These are phyloP conservation scores for Pseudomugil tenellus DNA, from an alignment of 2,797 vertebrate genomes.

Conservation along the genomic window DNA sequence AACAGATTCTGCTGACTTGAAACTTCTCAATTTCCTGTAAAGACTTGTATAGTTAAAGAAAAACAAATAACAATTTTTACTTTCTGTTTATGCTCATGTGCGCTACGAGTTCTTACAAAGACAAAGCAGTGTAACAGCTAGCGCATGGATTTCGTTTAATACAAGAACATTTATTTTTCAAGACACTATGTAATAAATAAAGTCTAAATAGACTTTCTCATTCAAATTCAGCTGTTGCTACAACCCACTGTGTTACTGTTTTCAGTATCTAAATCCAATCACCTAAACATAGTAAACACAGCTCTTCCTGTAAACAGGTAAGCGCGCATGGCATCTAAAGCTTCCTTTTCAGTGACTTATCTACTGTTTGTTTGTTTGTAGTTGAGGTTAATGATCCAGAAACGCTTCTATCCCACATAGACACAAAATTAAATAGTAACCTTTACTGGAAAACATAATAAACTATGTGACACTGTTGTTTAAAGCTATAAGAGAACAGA, in stretches of 20 bases:
- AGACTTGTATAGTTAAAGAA: neutral
- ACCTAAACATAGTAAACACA: neutral
- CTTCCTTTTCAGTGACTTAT: neutral
- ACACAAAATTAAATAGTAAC: neutral
- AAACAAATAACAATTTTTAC: neutral
- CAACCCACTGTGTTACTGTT: neutral
- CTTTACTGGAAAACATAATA: neutral
- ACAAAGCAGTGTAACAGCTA: too few species aligned
- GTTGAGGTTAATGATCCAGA: neutral
- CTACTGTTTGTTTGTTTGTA: neutral
- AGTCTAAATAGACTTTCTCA: neutral
- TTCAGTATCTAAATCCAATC: neutral
- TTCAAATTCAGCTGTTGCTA: neutral
- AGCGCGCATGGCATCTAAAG: neutral
- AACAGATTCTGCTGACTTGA: neutral
- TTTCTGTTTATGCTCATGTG: neutral
- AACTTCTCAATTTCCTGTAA: neutral
- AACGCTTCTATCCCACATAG: neutral
- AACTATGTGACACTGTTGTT: neutral
- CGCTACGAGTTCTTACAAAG: too few species aligned
- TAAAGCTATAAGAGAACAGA: conserved; percentile 2
- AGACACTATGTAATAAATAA: neutral
- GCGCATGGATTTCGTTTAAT: too few species aligned
- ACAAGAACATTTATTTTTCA: too few species aligned
- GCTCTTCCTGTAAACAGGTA: neutral